Percentiles rank a stretch among this genome's conserved stretches.
Evolutionary conservation across 2,888 invertebrate genomes (phyloP).

Genomic region (Hoplodrina ambigua): DNA sequence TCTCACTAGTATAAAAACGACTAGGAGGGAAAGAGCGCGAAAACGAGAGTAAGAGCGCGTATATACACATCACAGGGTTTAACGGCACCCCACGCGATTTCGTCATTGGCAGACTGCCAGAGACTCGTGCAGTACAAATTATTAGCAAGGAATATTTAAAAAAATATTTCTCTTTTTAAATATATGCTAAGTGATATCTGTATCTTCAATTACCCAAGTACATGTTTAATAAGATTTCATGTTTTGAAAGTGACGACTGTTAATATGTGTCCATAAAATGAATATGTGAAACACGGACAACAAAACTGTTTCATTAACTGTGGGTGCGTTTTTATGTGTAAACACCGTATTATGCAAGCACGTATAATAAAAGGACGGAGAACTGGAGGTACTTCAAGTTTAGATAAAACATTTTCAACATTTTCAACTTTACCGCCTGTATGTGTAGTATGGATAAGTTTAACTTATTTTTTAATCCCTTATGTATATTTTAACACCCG

Average conservation of each 20-base stretch:
- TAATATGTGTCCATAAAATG: no score
- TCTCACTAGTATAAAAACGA: background rate
- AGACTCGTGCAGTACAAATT: background rate
- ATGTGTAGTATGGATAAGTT: no score
- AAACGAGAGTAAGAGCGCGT: background rate
- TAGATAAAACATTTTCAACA: background rate
- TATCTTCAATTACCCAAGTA: background rate
- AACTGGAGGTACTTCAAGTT: conserved; percentile 1
- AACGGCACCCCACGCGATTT: background rate
- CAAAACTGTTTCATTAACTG: background rate
- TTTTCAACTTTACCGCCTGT: no score
- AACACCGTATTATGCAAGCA: background rate
- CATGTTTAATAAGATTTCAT: no score
- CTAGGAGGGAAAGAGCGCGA: conserved; percentile 18
- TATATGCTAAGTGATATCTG: background rate
- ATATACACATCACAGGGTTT: background rate
- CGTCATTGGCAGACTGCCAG: conserved; percentile 13
- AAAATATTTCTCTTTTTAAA: background rate
- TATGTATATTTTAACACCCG: no score
- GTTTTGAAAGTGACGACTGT: background rate
- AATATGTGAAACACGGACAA: background rate
- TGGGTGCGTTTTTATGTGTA: background rate
- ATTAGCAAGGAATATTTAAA: conserved; percentile 1
- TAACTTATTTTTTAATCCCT: no score
- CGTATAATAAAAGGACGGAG: background rate